Base-by-base conservation (phyloP, 1,140 invertebrate species). In the Drosophila jambulina region DNA sequence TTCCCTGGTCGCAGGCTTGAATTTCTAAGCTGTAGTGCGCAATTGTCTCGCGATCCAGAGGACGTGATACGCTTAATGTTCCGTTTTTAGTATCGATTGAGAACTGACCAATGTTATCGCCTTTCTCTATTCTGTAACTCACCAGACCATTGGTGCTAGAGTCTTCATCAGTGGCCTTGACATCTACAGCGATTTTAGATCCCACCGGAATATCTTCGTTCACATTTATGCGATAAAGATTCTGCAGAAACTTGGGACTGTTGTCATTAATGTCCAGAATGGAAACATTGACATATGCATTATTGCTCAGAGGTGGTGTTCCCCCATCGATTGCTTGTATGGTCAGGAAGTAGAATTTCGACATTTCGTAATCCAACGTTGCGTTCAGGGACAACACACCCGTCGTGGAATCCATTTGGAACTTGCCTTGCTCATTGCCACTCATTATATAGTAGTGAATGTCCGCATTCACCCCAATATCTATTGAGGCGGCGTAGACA, bases 211-310 rank as follows among this genome's bases (percentile, higher is more conserved):
- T 95, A 93, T 98, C 97, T 93, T 99, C 98, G 42, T 95, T 94
- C 3, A 98, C 95, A 43, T 95, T 94, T 6, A 97, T 95, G 48
- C 95, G 95, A 90, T 98, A 99, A 1, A 96, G 95, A 38, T 95
- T 94, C 92, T 98, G 97, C 49, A 94, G 94, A 91, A 99, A 99
- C 42, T 95, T 94, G 4, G 98, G 98, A 12, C 95, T 94, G 93
- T 99, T 98, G 86, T 99, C 98, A 91, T 99, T 99, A 77, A 96
- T 96, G 93, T 99, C 98, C 9, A 94, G 94, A 4, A 99, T 95
- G 1, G 96, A 96, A 49, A 99, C 96, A 88, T 98, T 98, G 6
- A 98, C 95, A n/a, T 96, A 96, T 2, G 97, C 97, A 71, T 97
- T 95, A 91, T 97, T 97, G 77, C 96, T 97, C 4, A 98, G 94